These are phyloP conservation scores for Bujurquina vittata DNA, from an alignment of 2,113 vertebrate genomes.

Conservation along the genomic window DNA sequence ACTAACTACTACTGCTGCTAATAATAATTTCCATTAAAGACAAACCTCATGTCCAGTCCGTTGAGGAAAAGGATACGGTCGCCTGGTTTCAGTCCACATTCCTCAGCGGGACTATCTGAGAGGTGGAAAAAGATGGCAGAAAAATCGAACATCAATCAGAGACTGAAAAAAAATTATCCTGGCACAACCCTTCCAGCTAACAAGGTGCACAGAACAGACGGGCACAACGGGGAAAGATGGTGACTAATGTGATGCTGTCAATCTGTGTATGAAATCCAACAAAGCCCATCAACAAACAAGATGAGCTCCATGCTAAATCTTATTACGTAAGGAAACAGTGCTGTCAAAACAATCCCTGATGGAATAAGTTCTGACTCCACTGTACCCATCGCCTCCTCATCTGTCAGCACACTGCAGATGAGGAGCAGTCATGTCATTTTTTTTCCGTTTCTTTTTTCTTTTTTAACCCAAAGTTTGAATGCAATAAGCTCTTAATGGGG, in stretches of 20 bases:
- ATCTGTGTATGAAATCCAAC: constrained; percentile 39
- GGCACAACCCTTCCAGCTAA: constrained; percentile 24
- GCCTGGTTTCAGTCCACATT: constrained; percentile 91
- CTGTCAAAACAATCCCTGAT: constrained; percentile 63
- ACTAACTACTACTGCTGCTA: background rate
- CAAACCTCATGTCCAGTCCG: constrained; percentile 97
- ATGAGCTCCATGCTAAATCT: constrained; percentile 31
- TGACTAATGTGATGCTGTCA: constrained; percentile 60
- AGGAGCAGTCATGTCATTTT: background rate
- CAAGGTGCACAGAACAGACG: constrained; percentile 46
- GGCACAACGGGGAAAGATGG: constrained; percentile 1
- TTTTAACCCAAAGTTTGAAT: background rate
- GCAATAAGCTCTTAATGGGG: background rate
- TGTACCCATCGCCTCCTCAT: constrained; percentile 41
- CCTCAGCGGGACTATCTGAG: constrained; percentile 94
- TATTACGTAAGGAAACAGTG: constrained; percentile 52
- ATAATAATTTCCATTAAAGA: constrained; percentile 1
- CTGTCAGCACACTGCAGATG: constrained; percentile 33
- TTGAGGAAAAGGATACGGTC: constrained; percentile 97
- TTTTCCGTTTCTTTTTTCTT: background rate
- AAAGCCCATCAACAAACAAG: constrained; percentile 33
- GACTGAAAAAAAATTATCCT: background rate
- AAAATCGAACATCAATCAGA: constrained; percentile 14
- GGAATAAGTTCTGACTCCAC: constrained; percentile 33
- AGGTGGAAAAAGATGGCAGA: constrained; percentile 31